Conservation (phyloP, 2,113 vertebrate species). For the Physeter macrocephalus region DNA sequence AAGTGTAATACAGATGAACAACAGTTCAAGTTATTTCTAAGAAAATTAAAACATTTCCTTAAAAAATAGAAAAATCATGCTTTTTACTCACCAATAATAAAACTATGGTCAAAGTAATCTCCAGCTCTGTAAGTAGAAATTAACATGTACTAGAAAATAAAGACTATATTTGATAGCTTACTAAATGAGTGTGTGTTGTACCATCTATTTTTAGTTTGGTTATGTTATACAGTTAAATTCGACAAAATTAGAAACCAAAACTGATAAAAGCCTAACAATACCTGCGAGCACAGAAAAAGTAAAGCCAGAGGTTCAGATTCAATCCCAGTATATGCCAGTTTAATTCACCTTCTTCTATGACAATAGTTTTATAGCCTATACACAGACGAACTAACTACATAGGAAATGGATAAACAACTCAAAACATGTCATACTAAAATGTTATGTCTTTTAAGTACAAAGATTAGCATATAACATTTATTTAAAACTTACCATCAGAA, state of each 20-base stretch:
- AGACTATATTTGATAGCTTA: not conserved
- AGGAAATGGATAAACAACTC: slow-evolving; percentile 14
- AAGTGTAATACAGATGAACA: not conserved
- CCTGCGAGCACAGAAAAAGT: not conserved
- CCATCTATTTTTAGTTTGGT: not conserved
- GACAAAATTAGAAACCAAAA: slow-evolving; percentile 32
- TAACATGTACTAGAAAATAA: slow-evolving; percentile 17
- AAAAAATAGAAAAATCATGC: not conserved
- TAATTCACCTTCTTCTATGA: slow-evolving; percentile 10
- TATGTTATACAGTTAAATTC: not conserved
- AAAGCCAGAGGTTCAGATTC: not conserved
- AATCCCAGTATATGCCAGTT: not conserved
- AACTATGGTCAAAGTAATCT: not conserved
- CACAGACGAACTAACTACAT: not conserved
- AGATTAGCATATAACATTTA: not conserved
- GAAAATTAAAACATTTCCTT: slow-evolving; percentile 6
- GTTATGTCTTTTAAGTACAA: not conserved
- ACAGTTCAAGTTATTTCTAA: slow-evolving; percentile 26
- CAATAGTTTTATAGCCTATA: not conserved
- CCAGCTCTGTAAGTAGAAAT: slow-evolving; percentile 22
- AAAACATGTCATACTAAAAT: not conserved
- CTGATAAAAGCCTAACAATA: not conserved
- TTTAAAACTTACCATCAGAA: slow-evolving; percentile 88
- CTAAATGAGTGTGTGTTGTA: not conserved
- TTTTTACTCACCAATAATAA: slow-evolving; percentile 6